Evolutionary conservation across 2,113 vertebrate genomes (phyloP), one percentile per base, ranked within the genome.

Genomic region (Hemiscyllium ocellatum): DNA sequence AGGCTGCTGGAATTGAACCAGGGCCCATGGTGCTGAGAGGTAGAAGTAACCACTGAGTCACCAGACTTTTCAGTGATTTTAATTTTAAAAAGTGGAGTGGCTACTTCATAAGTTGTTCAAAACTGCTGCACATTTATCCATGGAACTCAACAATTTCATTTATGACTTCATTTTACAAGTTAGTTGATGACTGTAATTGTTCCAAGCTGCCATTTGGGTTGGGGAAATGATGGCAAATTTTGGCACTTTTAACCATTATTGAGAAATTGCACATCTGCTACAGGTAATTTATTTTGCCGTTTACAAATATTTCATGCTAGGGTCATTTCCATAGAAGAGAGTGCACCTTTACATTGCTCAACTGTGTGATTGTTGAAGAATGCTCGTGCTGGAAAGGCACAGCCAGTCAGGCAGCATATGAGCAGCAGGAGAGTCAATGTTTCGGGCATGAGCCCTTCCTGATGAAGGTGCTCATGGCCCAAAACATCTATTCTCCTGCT

Each of bases 111-210:
- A 94, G 56, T 66, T 96, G 72, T 42, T n/a, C 68, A 96, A 65
- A 70, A 29, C 22, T 94, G 37, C n/a, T 22, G 22, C 33, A 33
- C 47, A 33, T 17, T 94, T 66, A 85, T 83, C 47, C 33, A 42
- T 93, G 90, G 56, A 76, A 66, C 95, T 95, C 97, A 22, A 37
- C 10, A 1, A 12, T 61, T 61, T 61, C 56, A 61, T 61, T 61
- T 56, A 50, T 22, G 37, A 37, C 37, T 50, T 72, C 19, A 95
- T 72, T 72, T 72, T 72, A 26, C 26, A 42, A 42, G 13, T 95
- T 72, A 47, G 69, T 29, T 95, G 47, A 33, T 52, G 42, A 52
- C 0, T 29, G n/a, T 3, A 24, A 47, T 6, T 68, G 15, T 91
- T 65, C n/a, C 61, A 66, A 37, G 37, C 6, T 91, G 56, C 3